Percentiles rank a stretch among this genome's conserved stretches.
Evolutionary conservation across 1,140 invertebrate species (phyloP).

Genomic region (Megalonaias nervosa): DNA sequence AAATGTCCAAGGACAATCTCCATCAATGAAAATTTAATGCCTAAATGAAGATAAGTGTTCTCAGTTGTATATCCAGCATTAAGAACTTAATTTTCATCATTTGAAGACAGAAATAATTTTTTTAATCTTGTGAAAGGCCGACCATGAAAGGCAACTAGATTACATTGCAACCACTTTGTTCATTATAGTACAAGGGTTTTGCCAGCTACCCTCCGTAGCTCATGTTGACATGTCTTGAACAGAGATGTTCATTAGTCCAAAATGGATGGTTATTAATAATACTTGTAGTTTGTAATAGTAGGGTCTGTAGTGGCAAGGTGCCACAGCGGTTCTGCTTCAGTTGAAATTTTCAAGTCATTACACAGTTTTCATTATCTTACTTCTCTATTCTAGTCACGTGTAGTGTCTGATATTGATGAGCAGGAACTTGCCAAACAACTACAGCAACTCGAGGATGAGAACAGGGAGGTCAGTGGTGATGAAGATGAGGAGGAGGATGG

Average conservation of each 20-base stretch:
- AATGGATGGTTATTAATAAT: neutral
- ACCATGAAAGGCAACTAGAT: no score
- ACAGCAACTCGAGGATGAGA: constrained; percentile 94
- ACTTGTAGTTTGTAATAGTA: neutral
- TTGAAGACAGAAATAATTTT: no score
- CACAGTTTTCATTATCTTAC: constrained; percentile 1
- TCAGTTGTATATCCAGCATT: no score
- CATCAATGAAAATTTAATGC: no score
- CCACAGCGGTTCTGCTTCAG: neutral
- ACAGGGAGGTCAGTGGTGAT: constrained; percentile 88
- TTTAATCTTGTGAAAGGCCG: no score
- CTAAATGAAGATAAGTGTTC: no score
- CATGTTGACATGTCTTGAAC: neutral
- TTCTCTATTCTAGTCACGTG: constrained; percentile 84
- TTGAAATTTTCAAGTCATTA: neutral
- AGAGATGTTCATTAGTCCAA: neutral
- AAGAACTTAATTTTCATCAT: no score
- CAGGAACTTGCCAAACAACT: constrained; percentile 90
- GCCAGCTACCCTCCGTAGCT: neutral
- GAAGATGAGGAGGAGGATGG: constrained; percentile 72
- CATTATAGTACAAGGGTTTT: no score
- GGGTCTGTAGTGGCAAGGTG: no score
- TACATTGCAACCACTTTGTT: no score
- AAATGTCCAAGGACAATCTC: no score
- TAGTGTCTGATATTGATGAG: constrained; percentile 98